A percentile compares a stretch with the other conserved stretches of the same genome.
Evolutionary conservation across 1,140 invertebrate genomes (phyloP).

Genomic region (Scaptomyza montana): DNA sequence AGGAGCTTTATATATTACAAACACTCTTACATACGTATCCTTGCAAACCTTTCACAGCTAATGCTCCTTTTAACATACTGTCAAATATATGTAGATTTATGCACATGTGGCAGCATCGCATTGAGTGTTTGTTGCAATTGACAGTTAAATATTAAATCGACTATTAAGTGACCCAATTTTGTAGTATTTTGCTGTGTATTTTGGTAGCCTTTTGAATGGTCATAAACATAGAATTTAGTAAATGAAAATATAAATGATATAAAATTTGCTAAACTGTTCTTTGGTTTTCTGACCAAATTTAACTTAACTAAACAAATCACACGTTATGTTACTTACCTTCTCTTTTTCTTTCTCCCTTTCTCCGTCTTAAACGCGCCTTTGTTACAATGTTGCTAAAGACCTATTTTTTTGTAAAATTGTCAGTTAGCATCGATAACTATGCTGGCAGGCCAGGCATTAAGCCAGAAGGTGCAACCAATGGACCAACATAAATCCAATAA

Average conservation of each 20-base stretch:
- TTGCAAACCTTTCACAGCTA: background rate
- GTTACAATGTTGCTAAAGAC: background rate
- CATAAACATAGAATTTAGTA: too few species aligned
- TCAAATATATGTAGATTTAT: background rate
- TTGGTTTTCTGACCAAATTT: too few species aligned
- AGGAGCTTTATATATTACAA: too few species aligned
- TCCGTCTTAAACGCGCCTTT: too few species aligned
- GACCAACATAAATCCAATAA: conserved; percentile 25
- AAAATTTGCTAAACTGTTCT: too few species aligned
- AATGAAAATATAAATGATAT: too few species aligned
- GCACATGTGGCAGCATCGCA: background rate
- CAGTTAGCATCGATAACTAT: background rate
- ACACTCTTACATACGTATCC: too few species aligned
- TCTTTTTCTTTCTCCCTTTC: background rate
- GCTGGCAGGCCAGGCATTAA: conserved; percentile 13
- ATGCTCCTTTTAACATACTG: background rate
- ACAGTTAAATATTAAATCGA: background rate
- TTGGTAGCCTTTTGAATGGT: background rate
- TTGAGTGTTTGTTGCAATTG: background rate
- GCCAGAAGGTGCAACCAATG: conserved; percentile 11
- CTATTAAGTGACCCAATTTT: background rate
- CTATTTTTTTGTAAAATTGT: background rate
- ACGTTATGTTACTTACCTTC: background rate
- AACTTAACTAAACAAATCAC: too few species aligned
- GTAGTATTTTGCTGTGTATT: background rate